phyloP scores from a whole-genome alignment of 2,888 invertebrate species.

The Eurytoma adleriae region DNA sequence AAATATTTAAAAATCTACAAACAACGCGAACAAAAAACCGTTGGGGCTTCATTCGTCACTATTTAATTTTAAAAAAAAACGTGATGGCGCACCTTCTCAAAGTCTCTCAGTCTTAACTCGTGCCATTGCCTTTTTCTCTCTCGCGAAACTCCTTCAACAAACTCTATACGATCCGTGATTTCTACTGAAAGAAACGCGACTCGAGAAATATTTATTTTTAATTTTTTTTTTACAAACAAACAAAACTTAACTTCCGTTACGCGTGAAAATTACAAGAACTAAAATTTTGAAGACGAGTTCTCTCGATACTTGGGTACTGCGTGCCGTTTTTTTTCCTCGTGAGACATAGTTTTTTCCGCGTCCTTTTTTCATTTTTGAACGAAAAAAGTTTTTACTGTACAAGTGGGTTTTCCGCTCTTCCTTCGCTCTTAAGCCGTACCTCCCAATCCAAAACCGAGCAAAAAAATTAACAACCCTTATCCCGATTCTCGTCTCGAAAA shows the following conservation, averaged over 20 bases:
- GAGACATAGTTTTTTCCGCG: conserved; percentile 16
- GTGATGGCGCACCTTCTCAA: conserved; percentile 57
- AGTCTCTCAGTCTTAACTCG: conserved; percentile 41
- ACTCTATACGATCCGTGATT: conserved; percentile 23
- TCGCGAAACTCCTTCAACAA: conserved; percentile 48
- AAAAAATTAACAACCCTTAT: conserved; percentile 48
- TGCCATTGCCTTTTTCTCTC: conserved; percentile 19
- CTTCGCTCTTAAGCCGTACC: conserved; percentile 34
- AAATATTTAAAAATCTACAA: conserved; percentile 53
- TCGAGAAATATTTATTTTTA: conserved; percentile 51
- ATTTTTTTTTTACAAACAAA: conserved; percentile 51
- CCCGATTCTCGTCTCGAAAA: conserved; percentile 54
- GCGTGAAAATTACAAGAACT: conserved; percentile 44
- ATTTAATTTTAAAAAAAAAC: conserved; percentile 51
- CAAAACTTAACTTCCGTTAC: conserved; percentile 49
- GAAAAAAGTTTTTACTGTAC: conserved; percentile 65
- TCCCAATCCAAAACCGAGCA: conserved; percentile 38
- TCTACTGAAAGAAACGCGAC: conserved; percentile 57
- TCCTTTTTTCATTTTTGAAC: conserved; percentile 37
- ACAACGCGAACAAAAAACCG: conserved; percentile 49
- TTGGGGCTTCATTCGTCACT: conserved; percentile 52
- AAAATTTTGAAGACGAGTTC: conserved; percentile 57
- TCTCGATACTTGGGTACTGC: conserved; percentile 57
- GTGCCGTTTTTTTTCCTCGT: conserved; percentile 52
- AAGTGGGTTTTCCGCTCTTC: conserved; percentile 66